Evolutionary conservation across 1,140 invertebrate species (phyloP), one percentile per base, ranked within the genome.

Genomic region (Platyura marginata): DNA sequence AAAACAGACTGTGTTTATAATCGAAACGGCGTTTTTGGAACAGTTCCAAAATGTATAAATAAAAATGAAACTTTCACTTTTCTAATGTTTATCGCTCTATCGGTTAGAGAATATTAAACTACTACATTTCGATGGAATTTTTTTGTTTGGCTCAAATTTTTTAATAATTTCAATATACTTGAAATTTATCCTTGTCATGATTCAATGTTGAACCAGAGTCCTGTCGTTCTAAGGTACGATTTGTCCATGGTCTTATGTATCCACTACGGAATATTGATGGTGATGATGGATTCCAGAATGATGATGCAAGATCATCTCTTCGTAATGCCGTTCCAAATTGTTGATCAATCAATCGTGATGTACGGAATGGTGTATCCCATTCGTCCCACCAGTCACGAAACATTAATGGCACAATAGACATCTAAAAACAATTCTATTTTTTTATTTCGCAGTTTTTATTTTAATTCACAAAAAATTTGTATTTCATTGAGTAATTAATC

Each of bases 371-470:
- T 48, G 56, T 54, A 43, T 71, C 67, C n/a, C n/a, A n/a, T 46
- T 84, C 79, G 58, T 82, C 79, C 81, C 80, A 84, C 81, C 80
- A 84, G 49, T 86, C 79, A 44, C 79, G 78, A 64, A 81, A 84
- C 57, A 81, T 68, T 52, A 84, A 63, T 39, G 81, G 81, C 40
- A 84, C 79, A 50, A 81, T 63, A 49, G 81, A 82, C 81, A 84
- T 84, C 73, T 81, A n/a, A n/a, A n/a, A n/a, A n/a, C n/a, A n/a
- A n/a, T n/a, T n/a, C n/a, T n/a, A n/a, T n/a, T n/a, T n/a, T n/a
- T n/a, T n/a, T n/a, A n/a, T n/a, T n/a, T n/a, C n/a, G n/a, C n/a
- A n/a, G n/a, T n/a, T n/a, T n/a, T n/a, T n/a, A n/a, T n/a, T n/a
- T n/a, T n/a, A n/a, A n/a, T n/a, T n/a, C n/a, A n/a, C n/a, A n/a